Base-by-base conservation (phyloP, 2,113 vertebrate genomes). In the Cepphus grylle region DNA sequence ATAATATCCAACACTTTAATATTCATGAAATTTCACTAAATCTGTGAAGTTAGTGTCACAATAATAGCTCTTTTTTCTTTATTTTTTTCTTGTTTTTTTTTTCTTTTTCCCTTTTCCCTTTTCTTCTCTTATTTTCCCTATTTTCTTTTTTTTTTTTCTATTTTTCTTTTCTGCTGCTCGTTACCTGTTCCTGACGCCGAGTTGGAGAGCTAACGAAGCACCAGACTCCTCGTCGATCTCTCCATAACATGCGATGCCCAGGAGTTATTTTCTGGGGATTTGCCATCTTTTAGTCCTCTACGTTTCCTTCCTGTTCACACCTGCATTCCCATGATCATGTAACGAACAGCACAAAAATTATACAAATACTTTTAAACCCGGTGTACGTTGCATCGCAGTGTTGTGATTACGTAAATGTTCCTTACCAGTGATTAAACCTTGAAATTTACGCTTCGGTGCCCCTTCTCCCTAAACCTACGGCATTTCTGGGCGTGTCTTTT, bases 371-470 rank as follows among this genome's bases (percentile, higher is more conserved):
- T 36, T 40, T 5, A 36, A 49, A 6, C 12, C 40, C 7, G 10
- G 12, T 3, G 47, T 6, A 10, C 19, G 0, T 9, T 12, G 27
- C 4, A 11, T 4, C 6, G 8, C 1, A 18, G 36, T 14, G 26
- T 2, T 32, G 67, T 11, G 36, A 11, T 14, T 15, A 32, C 0
- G 30, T 3, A 22, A 53, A 19, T 6, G 21, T 19, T 22, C 38
- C 45, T 27, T 5, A 23, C 18, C 25, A 6, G 17, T 4, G 3
- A 11, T 4, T 26, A 32, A n/a, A 6, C 18, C 47, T 15, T 4
- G n/a, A 22, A 22, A 12, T 5, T 17, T 13, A 30, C 5, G 1
- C 23, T 16, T 12, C 29, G 2, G 49, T 8, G 20, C 29, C 29
- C 52, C 1, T 6, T 34, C 53, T 3, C 6, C 70, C 21, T 3